Evolutionary conservation across 2,888 invertebrate genomes (phyloP), one percentile per base, ranked within the genome.

Genomic region (Acleris cristana): DNA sequence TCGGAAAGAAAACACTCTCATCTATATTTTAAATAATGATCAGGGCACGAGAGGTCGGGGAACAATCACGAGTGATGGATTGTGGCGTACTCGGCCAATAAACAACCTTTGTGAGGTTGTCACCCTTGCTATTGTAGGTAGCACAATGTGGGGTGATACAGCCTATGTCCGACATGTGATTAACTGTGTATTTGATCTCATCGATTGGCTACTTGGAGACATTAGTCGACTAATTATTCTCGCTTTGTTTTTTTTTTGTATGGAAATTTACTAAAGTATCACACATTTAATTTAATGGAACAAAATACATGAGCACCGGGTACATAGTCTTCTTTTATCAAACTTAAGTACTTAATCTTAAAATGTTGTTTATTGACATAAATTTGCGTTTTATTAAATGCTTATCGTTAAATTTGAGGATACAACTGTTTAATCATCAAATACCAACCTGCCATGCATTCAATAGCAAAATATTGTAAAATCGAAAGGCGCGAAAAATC

Each of bases 1-100:
- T 92, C 89, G 92, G 80, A 90, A 92, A 91, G 92, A 92, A 92
- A 92, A 92, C 92, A 91, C 90, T 88, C 84, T 87, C 91, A 91
- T 92, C 90, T 90, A 92, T 92, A 90, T 92, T 92, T 92, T 91
- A 92, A 92, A 92, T 90, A 92, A 92, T 90, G 92, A 92, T 92
- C 91, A 87, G 79, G 85, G 84, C 74, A 79, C 79, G 68, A 74
- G 72, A 76, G 80, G 79, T 76, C 74, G 77, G 83, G 84, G 84
- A 83, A 89, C 88, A 88, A 86, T 86, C 72, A 77, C 71, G 83
- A 79, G 83, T 91, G 90, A 91, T 90, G 89, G 85, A 92, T 91
- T 86, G 91, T 84, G 76, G 72, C 78, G 81, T 82, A 86, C 82
- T 81, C 84, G 79, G 84, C 86, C 87, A 87, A 86, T 87, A 85